phyloP scores from a whole-genome alignment of 1,140 invertebrate genomes.

The Panulirus ornatus region DNA sequence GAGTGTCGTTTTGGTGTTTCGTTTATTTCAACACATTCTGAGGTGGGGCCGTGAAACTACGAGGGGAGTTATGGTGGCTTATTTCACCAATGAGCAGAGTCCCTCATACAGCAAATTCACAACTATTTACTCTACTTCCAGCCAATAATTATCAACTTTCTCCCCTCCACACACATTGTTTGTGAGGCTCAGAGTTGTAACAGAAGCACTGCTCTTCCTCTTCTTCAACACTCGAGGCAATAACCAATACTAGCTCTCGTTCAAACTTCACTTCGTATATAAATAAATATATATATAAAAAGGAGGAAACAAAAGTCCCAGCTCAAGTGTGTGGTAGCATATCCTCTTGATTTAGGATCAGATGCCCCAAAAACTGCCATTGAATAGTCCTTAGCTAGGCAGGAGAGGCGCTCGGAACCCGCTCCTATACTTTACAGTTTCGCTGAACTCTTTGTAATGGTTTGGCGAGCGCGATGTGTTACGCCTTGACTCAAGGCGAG shows the following conservation, averaged over 20 bases:
- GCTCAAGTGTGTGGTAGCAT: not conserved
- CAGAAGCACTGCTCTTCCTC: constrained; percentile 22
- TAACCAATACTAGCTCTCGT: constrained; percentile 52
- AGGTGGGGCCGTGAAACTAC: constrained; percentile 38
- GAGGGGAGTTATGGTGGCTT: constrained; percentile 47
- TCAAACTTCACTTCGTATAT: constrained; percentile 45
- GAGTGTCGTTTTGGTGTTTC: too few relatives aligned
- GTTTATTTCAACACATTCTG: constrained; percentile 44
- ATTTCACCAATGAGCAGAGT: constrained; percentile 58
- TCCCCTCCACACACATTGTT: constrained; percentile 58
- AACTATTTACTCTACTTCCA: constrained; percentile 63
- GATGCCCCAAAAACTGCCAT: constrained; percentile 48
- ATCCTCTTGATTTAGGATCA: constrained; percentile 28
- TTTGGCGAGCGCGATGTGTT: constrained; percentile 10
- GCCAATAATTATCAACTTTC: constrained; percentile 67
- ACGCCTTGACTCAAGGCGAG: too few relatives aligned
- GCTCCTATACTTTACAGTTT: constrained; percentile 20
- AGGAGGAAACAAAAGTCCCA: constrained; percentile 8
- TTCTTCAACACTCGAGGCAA: constrained; percentile 12
- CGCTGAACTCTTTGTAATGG: constrained; percentile 50
- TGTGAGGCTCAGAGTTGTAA: constrained; percentile 44
- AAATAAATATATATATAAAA: not conserved
- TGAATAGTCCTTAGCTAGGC: constrained; percentile 50
- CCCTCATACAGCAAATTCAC: constrained; percentile 46
- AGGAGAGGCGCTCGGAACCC: constrained; percentile 13